These are phyloP conservation scores for Cephus nigrinus DNA, from an alignment of 2,888 invertebrate genomes.

Conservation along the genomic window DNA sequence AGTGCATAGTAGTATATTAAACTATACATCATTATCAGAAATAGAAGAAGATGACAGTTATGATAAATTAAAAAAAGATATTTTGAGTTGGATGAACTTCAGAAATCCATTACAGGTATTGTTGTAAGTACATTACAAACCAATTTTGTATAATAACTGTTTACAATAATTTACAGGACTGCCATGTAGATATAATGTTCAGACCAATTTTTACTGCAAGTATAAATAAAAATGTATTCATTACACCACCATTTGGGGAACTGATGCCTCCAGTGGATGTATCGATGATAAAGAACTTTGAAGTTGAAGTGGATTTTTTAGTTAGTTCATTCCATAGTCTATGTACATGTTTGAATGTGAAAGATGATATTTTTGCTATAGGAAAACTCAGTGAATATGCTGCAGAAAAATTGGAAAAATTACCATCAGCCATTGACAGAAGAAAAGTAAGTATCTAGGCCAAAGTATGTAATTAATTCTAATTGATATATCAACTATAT, in stretches of 20 bases:
- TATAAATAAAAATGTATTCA: conserved; percentile 71
- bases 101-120: conserved; percentile 44
- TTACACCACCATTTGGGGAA: conserved; percentile 72
- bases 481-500: no score
- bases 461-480: no score
- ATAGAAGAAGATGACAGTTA: conserved; percentile 55
- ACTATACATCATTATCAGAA: conserved; percentile 66
- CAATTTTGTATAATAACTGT: background rate
- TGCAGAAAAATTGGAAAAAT: conserved; percentile 70
- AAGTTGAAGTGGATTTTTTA: conserved; percentile 45
- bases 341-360: conserved; percentile 70
- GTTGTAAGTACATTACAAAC: conserved; percentile 34
- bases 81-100: conserved; percentile 69
- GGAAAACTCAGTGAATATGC: conserved; percentile 74
- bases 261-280: conserved; percentile 71
- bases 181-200: conserved; percentile 72
- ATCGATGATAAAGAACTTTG: conserved; percentile 44
- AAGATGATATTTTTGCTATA: conserved; percentile 75
- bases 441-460: background rate
- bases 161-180: conserved; percentile 67
- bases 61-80: conserved; percentile 64
- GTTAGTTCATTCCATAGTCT: conserved; percentile 35
- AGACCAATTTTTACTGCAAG: conserved; percentile 73
- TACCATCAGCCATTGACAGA: conserved; percentile 48
- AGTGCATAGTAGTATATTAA: conserved; percentile 70